Evolutionary conservation across 2,113 vertebrate species (phyloP), one percentile per base, ranked within the genome.

Genomic region (Alethe castanea): DNA sequence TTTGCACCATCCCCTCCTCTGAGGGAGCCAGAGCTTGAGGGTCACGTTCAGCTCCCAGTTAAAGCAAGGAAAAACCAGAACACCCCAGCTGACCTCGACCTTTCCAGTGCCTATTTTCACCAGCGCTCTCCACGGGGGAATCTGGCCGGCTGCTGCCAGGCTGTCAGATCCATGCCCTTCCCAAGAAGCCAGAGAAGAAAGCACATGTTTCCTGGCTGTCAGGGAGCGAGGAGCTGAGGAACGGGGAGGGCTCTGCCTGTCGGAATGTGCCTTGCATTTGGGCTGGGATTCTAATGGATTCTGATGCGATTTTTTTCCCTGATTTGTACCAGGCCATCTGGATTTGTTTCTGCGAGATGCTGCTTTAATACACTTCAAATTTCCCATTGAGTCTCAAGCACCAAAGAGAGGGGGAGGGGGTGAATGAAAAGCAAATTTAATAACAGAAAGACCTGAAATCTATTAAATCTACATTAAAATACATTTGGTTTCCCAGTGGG

Each of bases 401-500:
- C 88, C 78, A 79, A 93, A 87, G 86, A 92, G 73, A 80, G 92
- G 93, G 93, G 94, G 84, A 73, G 89, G 92, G 81, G 80, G 54
- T 0, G n/a, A 94, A 89, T 22, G 92, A 96, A 97, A 94, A 89
- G 95, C 86, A 96, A 96, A 96, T 97, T 95, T 95, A 97, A 96
- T 97, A 96, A 97, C 93, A 93, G 96, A 96, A 94, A 94, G 92
- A 97, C 93, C 93, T 96, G 95, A 95, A 96, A 96, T 96, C 97
- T 96, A 96, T 97, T 97, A 97, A 97, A 96, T 91, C 61, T 80
- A 95, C 97, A 97, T 96, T 97, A 95, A 97, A 96, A 96, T 96
- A 92, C 95, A 96, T 97, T 97, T 96, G 92, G 96, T 94, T 97
- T 96, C 96, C 96, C 96, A 96, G 91, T 96, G 97, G 94, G 92